Evolutionary conservation across 2,888 invertebrate genomes (phyloP).

Genomic region (Temnothorax ravouxi): DNA sequence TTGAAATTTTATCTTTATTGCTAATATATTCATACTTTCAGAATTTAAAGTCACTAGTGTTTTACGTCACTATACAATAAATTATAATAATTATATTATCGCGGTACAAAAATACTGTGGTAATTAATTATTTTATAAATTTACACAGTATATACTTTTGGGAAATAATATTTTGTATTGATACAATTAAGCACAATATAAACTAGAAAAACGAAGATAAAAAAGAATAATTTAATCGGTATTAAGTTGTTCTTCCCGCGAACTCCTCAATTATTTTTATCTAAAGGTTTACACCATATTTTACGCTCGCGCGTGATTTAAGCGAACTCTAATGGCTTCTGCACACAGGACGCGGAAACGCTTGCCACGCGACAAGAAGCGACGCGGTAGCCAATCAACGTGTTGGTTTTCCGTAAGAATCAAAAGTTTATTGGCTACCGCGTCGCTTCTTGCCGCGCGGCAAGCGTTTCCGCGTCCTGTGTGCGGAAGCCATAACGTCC

Average conservation of each 20-base stretch:
- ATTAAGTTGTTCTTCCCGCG: constrained; percentile 14
- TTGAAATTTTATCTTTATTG: background rate
- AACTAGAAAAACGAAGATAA: background rate
- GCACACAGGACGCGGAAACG: too few species aligned
- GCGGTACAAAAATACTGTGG: background rate
- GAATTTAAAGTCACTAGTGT: background rate
- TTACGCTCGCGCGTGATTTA: constrained; percentile 39
- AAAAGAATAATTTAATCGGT: background rate
- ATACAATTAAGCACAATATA: background rate
- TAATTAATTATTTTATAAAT: background rate
- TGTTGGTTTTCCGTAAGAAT: too few species aligned
- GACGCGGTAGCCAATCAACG: too few species aligned
- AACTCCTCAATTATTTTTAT: constrained; percentile 39
- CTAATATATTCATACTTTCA: background rate
- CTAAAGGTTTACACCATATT: constrained; percentile 33
- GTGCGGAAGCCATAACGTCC: too few species aligned
- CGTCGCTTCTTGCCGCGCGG: too few species aligned
- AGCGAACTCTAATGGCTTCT: constrained; percentile 34
- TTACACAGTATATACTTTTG: background rate
- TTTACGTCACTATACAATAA: background rate
- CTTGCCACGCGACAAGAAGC: too few species aligned
- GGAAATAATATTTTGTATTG: background rate
- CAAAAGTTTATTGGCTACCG: too few species aligned
- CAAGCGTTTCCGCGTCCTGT: too few species aligned
- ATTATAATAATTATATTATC: background rate